These are phyloP conservation scores for Neodiprion pinetum DNA, from an alignment of 1,140 invertebrate species.

Conservation along the genomic window DNA sequence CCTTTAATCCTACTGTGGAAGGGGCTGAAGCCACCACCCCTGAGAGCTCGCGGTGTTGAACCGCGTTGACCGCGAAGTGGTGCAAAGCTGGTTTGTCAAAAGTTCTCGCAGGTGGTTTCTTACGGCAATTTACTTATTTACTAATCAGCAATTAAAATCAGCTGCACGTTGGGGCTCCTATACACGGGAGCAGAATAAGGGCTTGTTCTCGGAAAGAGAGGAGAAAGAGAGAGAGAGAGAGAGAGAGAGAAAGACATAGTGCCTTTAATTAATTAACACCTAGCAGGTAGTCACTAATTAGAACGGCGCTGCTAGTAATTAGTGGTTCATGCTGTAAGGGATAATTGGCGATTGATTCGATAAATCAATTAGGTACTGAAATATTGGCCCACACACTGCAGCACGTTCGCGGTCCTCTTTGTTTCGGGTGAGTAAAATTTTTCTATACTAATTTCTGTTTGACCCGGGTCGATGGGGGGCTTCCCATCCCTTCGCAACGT, in stretches of 20 bases:
- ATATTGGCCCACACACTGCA: constrained; percentile 29
- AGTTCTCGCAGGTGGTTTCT: constrained; percentile 32
- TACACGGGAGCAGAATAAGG: neutral
- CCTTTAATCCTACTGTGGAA: neutral
- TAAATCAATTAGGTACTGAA: constrained; percentile 44
- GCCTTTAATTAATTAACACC: constrained; percentile 63
- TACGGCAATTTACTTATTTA: constrained; percentile 57
- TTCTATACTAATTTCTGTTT: neutral
- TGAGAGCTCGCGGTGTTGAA: neutral
- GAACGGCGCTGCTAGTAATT: constrained; percentile 55
- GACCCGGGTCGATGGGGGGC: neutral
- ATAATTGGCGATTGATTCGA: constrained; percentile 50
- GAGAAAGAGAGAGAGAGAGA: neutral
- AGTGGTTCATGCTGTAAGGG: constrained; percentile 51
- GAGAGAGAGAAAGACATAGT: constrained; percentile 11
- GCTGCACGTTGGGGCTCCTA: constrained; percentile 23
- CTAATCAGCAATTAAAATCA: constrained; percentile 55
- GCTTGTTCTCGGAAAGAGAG: neutral
- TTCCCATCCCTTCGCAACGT: neutral
- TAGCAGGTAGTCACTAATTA: constrained; percentile 59
- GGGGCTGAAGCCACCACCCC: neutral
- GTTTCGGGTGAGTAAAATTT: neutral
- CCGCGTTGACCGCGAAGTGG: neutral
- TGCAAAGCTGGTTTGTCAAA: neutral
- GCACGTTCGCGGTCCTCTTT: neutral